Evolutionary conservation across 1,140 invertebrate species (phyloP).

Genomic region (Brachystomella parvula): DNA sequence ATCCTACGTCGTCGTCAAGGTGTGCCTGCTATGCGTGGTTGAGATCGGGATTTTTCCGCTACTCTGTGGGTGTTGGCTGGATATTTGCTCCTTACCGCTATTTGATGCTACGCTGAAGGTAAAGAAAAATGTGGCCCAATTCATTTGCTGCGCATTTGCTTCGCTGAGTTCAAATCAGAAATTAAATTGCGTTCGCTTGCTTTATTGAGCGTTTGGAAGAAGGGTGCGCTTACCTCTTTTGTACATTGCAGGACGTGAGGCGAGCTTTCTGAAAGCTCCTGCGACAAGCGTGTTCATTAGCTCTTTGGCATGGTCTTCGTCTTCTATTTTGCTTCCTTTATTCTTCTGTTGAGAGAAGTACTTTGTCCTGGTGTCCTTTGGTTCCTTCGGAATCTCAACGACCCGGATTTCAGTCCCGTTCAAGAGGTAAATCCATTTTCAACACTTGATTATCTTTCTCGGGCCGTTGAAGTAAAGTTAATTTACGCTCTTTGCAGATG

Average conservation of each 20-base stretch:
- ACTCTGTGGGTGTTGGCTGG: conserved; percentile 97
- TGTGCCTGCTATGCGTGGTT: conserved; percentile 78
- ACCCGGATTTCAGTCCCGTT: conserved; percentile 97
- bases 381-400: conserved; percentile 95
- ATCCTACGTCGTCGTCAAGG: conserved; percentile 95
- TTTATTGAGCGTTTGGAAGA: too few relatives aligned
- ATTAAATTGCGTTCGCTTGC: too few relatives aligned
- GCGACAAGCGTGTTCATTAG: conserved; percentile 97
- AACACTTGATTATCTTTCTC: too few relatives aligned
- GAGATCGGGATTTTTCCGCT: conserved; percentile 95
- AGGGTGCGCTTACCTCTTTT: too few relatives aligned
- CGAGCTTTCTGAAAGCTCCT: conserved; percentile 77
- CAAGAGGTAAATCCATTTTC: conserved; percentile 57
- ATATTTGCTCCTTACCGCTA: conserved; percentile 91
- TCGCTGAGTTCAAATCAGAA: too few relatives aligned
- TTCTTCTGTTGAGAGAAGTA: conserved; percentile 85
- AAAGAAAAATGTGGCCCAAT: too few relatives aligned
- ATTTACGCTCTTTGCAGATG: conserved; percentile 58
- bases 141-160: too few relatives aligned
- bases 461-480: too few relatives aligned
- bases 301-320: conserved; percentile 98
- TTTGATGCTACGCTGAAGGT: conserved; percentile 87
- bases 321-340: conserved; percentile 98
- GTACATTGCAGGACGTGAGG: conserved; percentile 55
- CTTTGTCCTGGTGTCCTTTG: conserved; percentile 90